phyloP scores from a whole-genome alignment of 2,888 invertebrate genomes.

The Epinotia bilunana region DNA sequence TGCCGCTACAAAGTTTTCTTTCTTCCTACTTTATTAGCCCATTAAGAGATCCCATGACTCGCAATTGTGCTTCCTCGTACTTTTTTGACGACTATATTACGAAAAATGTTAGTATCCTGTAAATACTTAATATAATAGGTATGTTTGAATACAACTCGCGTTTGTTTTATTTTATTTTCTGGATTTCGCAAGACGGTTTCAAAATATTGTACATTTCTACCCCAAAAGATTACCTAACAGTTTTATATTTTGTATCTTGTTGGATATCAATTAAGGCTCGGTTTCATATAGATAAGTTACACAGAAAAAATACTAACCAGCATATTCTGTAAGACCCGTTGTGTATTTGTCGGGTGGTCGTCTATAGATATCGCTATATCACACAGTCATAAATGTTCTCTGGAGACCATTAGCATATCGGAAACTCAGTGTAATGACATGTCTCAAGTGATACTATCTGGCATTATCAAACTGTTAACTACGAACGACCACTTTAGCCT shows the following conservation, averaged over 20 bases:
- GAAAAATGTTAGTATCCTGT: conserved; percentile 57
- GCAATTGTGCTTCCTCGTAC: conserved; percentile 72
- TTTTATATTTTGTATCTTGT: background rate
- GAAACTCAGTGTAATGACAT: no score
- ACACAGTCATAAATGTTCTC: no score
- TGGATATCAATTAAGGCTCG: background rate
- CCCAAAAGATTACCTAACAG: background rate
- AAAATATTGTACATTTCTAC: no score
- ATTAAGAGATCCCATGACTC: conserved; percentile 81
- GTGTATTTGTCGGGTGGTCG: no score
- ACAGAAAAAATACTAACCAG: no score
- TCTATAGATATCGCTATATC: no score
- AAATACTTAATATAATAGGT: background rate
- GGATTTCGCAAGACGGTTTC: background rate
- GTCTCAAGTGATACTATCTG: no score
- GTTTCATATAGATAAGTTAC: background rate
- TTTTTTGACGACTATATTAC: conserved; percentile 71
- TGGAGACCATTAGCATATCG: no score
- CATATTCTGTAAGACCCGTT: no score
- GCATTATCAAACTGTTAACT: no score
- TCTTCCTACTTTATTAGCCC: conserved; percentile 80
- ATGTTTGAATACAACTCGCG: background rate
- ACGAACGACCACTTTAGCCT: no score
- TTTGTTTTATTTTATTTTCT: background rate
- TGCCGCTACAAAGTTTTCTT: conserved; percentile 76